Percentiles rank a stretch among this genome's conserved stretches.
These are phyloP conservation scores for Apotomis turbidana DNA, from an alignment of 2,888 invertebrate genomes.

Conservation along the genomic window DNA sequence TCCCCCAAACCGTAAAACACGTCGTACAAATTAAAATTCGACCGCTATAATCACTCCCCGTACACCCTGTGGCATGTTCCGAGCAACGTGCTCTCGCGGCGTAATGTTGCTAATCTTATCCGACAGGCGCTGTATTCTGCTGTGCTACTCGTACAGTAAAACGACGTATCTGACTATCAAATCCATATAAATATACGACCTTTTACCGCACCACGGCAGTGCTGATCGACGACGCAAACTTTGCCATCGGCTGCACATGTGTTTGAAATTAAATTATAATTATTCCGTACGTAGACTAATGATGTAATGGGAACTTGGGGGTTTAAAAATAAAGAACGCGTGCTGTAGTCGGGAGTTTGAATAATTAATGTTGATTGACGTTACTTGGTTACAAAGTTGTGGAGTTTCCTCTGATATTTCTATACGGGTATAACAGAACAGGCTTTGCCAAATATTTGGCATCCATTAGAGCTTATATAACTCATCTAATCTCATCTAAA, in stretches of 20 bases:
- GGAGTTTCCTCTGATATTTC: too few species aligned
- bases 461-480: too few species aligned
- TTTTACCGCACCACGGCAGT: too few species aligned
- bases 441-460: too few species aligned
- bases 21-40: conserved; percentile 77
- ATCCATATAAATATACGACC: too few species aligned
- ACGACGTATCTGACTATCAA: too few species aligned
- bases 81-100: conserved; percentile 47
- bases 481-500: too few species aligned
- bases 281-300: conserved; percentile 35
- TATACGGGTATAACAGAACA: too few species aligned
- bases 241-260: conserved; percentile 25
- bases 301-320: conserved; percentile 37
- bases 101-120: conserved; percentile 54
- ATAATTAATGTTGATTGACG: conserved; percentile 5
- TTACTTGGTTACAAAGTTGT: not conserved
- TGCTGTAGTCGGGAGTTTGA: not conserved
- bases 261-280: conserved; percentile 37
- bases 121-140: conserved; percentile 50
- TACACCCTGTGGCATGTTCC: conserved; percentile 41
- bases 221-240: too few species aligned
- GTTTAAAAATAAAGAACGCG: conserved; percentile 23
- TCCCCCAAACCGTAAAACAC: conserved; percentile 62
- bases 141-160: not conserved
- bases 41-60: conserved; percentile 69